Evolutionary conservation across 2,113 vertebrate species (phyloP).

Genomic region (Thinocorus orbignyianus): DNA sequence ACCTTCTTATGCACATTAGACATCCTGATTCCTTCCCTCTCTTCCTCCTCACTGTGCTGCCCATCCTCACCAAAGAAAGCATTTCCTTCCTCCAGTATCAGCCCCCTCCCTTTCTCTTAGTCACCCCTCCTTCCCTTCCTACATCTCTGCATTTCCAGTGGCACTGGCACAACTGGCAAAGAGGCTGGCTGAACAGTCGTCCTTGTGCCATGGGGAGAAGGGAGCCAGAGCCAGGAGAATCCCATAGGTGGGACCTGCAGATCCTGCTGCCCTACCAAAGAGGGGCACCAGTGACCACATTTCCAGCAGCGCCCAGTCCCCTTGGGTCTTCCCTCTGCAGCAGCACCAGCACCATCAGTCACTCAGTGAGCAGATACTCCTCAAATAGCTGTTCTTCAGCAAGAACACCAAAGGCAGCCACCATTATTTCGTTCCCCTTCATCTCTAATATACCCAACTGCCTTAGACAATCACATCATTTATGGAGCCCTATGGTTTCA

Average conservation of each 20-base stretch:
- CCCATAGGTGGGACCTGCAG: neutral
- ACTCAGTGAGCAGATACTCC: neutral
- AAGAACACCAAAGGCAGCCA: neutral
- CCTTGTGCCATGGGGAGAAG: neutral
- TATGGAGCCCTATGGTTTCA: neutral
- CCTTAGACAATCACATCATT: neutral
- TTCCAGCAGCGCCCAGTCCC: neutral
- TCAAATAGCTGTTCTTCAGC: neutral
- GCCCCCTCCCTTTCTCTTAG: neutral
- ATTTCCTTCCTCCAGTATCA: neutral
- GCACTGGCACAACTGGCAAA: neutral
- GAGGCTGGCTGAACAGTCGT: neutral
- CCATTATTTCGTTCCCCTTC: neutral
- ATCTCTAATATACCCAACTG: neutral
- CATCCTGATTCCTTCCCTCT: neutral
- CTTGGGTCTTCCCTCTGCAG: neutral
- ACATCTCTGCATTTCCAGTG: neutral
- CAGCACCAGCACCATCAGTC: neutral
- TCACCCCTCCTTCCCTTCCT: neutral
- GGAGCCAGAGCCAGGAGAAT: neutral
- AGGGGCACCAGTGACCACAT: accelerated
- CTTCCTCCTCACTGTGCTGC: neutral
- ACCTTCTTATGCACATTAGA: neutral
- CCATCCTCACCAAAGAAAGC: neutral
- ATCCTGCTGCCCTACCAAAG: neutral